Base-by-base conservation (phyloP, 2,797 vertebrate species). In the Bufotes viridis region DNA sequence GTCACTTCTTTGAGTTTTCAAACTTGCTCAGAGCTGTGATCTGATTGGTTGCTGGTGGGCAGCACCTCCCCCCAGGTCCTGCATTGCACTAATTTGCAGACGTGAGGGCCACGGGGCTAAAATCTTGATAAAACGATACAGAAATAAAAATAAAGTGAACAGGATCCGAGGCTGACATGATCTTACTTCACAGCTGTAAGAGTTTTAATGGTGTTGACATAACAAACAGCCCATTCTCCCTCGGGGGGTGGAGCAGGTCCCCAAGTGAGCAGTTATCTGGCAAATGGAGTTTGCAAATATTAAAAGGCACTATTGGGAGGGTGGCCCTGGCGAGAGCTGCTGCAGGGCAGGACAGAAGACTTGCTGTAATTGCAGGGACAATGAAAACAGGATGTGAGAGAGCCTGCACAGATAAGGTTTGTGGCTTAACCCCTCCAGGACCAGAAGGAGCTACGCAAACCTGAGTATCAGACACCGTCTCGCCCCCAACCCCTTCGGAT, bases 281-380 rank as follows among this genome's bases (percentile, higher is more conserved):
- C 86, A 92, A 89, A 89, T 86, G 58, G 80, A 81, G 84, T 82
- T 58, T 81, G 60, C 51, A 81, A 91, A 90, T 76, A 79, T 90
- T 78, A 91, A 87, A 89, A 91, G 85, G 90, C 90, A 92, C 91
- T 90, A 90, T 90, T 87, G 86, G 72, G 82, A 90, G 83, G 61
- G 89, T 0, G 81, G 72, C 55, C 91, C 3, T 88, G 70, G 85
- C 81, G 3, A 88, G 87, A 34, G 78, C 85, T 76, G 65, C 20
- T 74, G 26, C 13, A 84, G 57, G 42, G 65, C 22, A 29, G 75
- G 72, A 80, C 13, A 84, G 51, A 55, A 78, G 81, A 83, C 61
- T 84, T 65, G 26, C 34, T 79, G 57, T 84, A 84, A 74, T 84
- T 53, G 51, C 7, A 17, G 57, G 75, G 90, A 91, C 89, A 91